phyloP scores from a whole-genome alignment of 2,797 vertebrate species.

The Sebastes hubbsi region DNA sequence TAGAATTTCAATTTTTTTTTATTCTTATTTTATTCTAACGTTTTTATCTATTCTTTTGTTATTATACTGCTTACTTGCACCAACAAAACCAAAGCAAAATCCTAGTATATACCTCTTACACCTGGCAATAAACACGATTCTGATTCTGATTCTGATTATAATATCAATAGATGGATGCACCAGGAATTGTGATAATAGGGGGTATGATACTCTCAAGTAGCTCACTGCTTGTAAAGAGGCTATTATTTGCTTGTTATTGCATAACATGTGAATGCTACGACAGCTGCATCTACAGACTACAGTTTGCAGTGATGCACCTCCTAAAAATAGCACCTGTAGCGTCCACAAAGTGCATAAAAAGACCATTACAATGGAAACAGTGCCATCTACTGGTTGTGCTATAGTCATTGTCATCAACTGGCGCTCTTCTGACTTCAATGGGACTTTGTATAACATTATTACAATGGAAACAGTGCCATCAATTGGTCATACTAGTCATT shows the following conservation, averaged over 20 bases:
- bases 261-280: slow-evolving; percentile 31
- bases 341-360: neutral
- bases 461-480: slow-evolving; percentile 66
- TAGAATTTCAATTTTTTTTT: too few relatives aligned
- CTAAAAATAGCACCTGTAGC: slow-evolving; percentile 50
- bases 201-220: neutral
- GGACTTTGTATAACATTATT: neutral
- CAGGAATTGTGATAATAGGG: neutral
- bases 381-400: slow-evolving; percentile 59
- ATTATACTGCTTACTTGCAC: too few relatives aligned
- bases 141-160: too few relatives aligned
- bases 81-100: too few relatives aligned
- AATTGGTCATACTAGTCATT: slow-evolving; percentile 11
- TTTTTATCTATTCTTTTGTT: too few relatives aligned
- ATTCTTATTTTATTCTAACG: too few relatives aligned
- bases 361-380: slow-evolving; percentile 46
- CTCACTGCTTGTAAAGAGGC: slow-evolving; percentile 1
- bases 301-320: slow-evolving; percentile 8
- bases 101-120: too few relatives aligned
- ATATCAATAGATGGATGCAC: neutral
- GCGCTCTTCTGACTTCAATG: neutral
- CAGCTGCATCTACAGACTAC: slow-evolving; percentile 38
- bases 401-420: too few relatives aligned
- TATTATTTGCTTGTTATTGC: slow-evolving; percentile 38
- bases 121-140: too few relatives aligned